phyloP scores from a whole-genome alignment of 2,113 vertebrate species.

The Eptatretus burgeri region DNA sequence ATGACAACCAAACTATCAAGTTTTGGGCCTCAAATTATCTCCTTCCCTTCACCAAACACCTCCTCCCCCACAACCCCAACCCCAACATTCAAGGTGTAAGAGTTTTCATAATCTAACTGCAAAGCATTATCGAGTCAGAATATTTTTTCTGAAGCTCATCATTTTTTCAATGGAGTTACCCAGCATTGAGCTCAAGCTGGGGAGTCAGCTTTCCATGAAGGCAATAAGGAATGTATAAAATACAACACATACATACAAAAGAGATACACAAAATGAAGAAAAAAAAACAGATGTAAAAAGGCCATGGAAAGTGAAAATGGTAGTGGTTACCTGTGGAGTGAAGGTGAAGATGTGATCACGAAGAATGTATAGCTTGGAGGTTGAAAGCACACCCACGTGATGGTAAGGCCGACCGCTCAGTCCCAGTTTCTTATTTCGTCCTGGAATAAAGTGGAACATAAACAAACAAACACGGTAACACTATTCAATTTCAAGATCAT shows the following conservation, averaged over 20 bases:
- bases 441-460: conserved; percentile 19
- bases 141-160: no score
- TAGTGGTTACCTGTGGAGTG: conserved; percentile 39
- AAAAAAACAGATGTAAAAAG: not conserved
- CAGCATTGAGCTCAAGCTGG: no score
- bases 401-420: conserved; percentile 65
- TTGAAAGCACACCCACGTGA: conserved; percentile 78
- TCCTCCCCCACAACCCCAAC: no score
- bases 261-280: not conserved
- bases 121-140: no score
- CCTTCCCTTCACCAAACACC: no score
- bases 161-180: no score
- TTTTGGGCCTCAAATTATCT: no score
- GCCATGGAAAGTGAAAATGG: no score
- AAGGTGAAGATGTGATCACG: conserved; percentile 66
- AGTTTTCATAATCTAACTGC: no score
- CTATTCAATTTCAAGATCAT: not conserved
- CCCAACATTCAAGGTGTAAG: no score
- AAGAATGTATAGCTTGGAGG: conserved; percentile 84
- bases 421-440: conserved; percentile 47
- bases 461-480: not conserved
- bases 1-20: no score
- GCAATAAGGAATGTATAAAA: not conserved
- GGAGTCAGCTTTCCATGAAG: no score
- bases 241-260: conserved; percentile 9